Base-by-base conservation (phyloP, 2,797 vertebrate genomes). In the Glyptemys insculpta region DNA sequence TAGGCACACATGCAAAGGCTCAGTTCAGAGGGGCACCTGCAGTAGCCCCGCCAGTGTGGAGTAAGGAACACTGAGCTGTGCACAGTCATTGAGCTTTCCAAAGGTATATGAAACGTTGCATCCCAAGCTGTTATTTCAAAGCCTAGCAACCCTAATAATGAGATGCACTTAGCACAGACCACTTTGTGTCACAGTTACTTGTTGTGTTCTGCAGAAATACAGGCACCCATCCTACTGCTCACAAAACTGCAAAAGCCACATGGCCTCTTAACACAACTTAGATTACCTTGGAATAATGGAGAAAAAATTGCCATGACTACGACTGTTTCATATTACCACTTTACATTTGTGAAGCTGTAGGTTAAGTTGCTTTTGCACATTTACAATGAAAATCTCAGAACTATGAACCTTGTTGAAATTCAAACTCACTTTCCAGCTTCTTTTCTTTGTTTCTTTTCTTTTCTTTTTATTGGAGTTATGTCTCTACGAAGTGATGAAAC, bases 271-370 rank as follows among this genome's bases (percentile, higher is more conserved):
- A 49, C 57, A 49, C 3, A 37, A 8, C 4, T 90, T 12, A 91
- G 81, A 68, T 90, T 86, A 87, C 78, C 92, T 94, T 88, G 21
- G 86, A 86, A 86, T 34, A 87, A 74, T 41, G 34, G 18, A 50
- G 89, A 94, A 41, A 49, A 87, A 85, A 3, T 93, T 91, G 25
- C 76, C 62, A 56, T 91, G 74, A 34, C 50, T 83, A 65, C 25
- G 6, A 56, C 15, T 93, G 25, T 87, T 89, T 90, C 78, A 31
- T 88, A 85, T 92, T 85, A 49, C 87, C 31, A 8, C 80, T 68
- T 92, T 76, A 7, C 37, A 91, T 29, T 90, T 90, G 27, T 78
- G 31, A 86, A 91, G 8, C 49, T 87, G 4, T 34, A 88, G 50
- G 50, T 93, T 93, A 86, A 93, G 62, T 81, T 8, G 81, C 53